Percentiles rank a stretch among this genome's conserved stretches.
phyloP scores from a whole-genome alignment of 2,113 vertebrate species.

The Eulemur rufifrons region DNA sequence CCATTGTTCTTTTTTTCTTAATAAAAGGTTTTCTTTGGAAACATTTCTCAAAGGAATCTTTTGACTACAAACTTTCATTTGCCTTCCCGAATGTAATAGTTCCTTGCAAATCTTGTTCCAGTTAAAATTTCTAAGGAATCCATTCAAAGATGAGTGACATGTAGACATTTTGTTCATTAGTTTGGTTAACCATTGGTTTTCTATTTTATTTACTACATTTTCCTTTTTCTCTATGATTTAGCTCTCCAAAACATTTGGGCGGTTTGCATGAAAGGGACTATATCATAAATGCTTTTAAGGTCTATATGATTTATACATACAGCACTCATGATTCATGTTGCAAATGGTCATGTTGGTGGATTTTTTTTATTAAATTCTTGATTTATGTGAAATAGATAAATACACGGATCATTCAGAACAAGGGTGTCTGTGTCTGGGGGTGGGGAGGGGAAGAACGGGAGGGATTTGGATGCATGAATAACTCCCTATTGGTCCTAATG shows the following conservation, averaged over 20 bases:
- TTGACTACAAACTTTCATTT: slow-evolving; percentile 1
- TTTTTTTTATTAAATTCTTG: slow-evolving; percentile 79
- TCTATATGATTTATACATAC: slow-evolving; percentile 70
- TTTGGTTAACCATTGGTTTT: slow-evolving; percentile 63
- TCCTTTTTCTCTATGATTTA: slow-evolving; percentile 66
- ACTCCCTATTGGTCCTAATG: slow-evolving; percentile 75
- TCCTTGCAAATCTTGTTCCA: slow-evolving; percentile 28
- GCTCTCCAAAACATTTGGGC: slow-evolving; percentile 52
- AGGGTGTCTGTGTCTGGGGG: slow-evolving; percentile 75
- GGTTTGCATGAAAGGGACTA: slow-evolving; percentile 66
- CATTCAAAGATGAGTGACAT: slow-evolving; percentile 60
- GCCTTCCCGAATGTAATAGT: slow-evolving; percentile 21
- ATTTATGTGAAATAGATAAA: slow-evolving; percentile 83
- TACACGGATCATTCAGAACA: slow-evolving; percentile 75
- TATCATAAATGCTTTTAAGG: slow-evolving; percentile 71
- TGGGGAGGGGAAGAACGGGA: not conserved
- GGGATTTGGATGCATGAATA: slow-evolving; percentile 72
- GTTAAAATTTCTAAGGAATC: slow-evolving; percentile 56
- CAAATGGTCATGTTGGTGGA: slow-evolving; percentile 63
- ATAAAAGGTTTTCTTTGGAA: not conserved
- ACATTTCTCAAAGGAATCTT: slow-evolving; percentile 57
- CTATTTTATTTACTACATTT: slow-evolving; percentile 72
- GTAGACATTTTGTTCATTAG: slow-evolving; percentile 63
- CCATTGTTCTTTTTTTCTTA: not conserved
- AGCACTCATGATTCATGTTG: slow-evolving; percentile 72